Evolutionary conservation across 2,888 invertebrate species (phyloP), one percentile per base, ranked within the genome.

Genomic region (Netelia virgata): DNA sequence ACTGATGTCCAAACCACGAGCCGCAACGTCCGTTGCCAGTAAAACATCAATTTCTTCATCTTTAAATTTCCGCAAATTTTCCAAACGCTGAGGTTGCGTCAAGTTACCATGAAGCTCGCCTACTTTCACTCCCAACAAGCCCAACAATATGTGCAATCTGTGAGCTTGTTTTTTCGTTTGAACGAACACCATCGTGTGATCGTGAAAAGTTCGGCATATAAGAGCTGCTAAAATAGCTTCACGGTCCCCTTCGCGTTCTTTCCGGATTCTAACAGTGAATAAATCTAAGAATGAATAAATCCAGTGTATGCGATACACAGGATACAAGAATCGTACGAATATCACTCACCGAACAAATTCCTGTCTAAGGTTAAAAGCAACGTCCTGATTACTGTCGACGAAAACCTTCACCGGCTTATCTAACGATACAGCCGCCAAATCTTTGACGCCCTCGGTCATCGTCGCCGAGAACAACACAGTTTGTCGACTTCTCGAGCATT

Each of bases 391-490:
- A 87, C 97, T 98, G 93, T 99, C 98, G 0, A 99, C 97, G 94
- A 99, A 99, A 79, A 99, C 95, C 92, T 97, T 97, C 41, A 99
- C 97, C 0, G 99, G 99, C 89, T 98, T 97, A 86, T 97, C 96
- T 36, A 99, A 94, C 0, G 99, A 99, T 1, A 99, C 97, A 0
- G 98, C 96, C 0, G 98, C 99, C 77, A 99, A 94, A 94, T 98
- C 98, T 93, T 98, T 97, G 0, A 99, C 99, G 94, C 98, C 96
- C 76, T 99, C 99, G n/a, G 98, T 98, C 99, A 99, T 99, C 14
- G 99, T 99, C 50, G 99, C 99, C 0, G 99, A 99, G 94, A 99
- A 99, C 81, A 99, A 94, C 96, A 99, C 97, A 0, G 99, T 99
- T 94, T 99, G 99, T 10, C 99, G 95, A 16, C 97, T 98, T 80